These are phyloP conservation scores for Sclerurus mexicanus DNA, from an alignment of 2,113 vertebrate species.

Conservation along the genomic window DNA sequence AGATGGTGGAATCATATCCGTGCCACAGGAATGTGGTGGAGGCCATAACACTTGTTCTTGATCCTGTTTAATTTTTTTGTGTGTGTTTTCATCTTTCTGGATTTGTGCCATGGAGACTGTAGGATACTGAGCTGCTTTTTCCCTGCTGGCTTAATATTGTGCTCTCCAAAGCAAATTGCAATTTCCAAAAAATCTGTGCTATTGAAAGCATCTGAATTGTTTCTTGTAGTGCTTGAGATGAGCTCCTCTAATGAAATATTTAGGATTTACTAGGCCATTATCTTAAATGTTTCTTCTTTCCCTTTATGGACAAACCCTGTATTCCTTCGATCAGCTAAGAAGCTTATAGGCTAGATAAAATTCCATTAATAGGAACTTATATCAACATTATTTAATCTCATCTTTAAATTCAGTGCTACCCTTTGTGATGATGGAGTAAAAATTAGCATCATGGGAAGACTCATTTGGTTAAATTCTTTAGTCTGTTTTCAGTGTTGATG, in stretches of 20 bases:
- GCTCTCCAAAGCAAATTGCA: not conserved
- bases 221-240: not conserved
- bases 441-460: not conserved
- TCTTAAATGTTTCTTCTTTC: not conserved
- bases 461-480: not conserved
- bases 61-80: not conserved
- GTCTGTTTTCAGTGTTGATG: not conserved
- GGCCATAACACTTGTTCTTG: not conserved
- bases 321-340: not conserved
- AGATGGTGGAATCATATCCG: not conserved
- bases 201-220: not conserved
- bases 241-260: constrained; percentile 41
- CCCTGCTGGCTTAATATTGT: not conserved
- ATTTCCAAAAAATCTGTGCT: not conserved
- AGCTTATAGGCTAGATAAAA: not conserved
- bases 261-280: not conserved
- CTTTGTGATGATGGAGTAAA: not conserved
- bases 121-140: not conserved
- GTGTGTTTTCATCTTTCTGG: not conserved
- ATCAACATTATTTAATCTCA: not conserved
- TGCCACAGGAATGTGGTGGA: not conserved
- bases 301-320: not conserved
- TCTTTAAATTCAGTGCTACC: not conserved
- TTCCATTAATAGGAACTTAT: not conserved
- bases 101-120: not conserved